Percentiles rank a stretch among this genome's conserved stretches.
Conservation (phyloP, 2,888 invertebrate genomes). For the Andricus quercusramuli region DNA sequence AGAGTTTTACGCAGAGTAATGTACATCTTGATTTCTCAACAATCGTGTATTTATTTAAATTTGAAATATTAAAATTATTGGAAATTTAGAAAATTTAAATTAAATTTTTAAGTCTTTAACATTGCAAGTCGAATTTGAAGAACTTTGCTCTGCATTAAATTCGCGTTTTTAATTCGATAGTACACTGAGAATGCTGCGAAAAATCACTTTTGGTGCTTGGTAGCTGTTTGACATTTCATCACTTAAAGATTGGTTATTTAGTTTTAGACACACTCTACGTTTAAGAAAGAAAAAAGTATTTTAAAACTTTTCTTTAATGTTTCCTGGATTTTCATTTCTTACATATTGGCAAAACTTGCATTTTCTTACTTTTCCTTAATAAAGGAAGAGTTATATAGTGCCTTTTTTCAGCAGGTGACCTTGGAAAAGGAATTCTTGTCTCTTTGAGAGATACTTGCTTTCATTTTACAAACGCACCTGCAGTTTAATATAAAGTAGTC, state of each 20-base stretch:
- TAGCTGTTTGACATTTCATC: constrained; percentile 69
- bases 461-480: not conserved
- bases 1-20: not conserved
- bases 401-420: not conserved
- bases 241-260: constrained; percentile 19
- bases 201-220: constrained; percentile 66
- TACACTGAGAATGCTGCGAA: constrained; percentile 54
- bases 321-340: too few species aligned
- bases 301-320: too few species aligned
- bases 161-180: constrained; percentile 27
- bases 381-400: not conserved
- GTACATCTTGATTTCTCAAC: not conserved
- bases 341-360: too few species aligned
- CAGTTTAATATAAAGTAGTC: not conserved
- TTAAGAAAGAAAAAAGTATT: not conserved
- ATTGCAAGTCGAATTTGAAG: not conserved
- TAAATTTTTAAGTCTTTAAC: not conserved
- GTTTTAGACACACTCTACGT: not conserved
- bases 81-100: not conserved
- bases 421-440: not conserved
- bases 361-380: not conserved
- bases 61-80: not conserved
- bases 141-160: constrained; percentile 43
- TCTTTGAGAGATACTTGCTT: not conserved
- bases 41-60: not conserved